Evolutionary conservation across 2,888 invertebrate genomes (phyloP), one percentile per base, ranked within the genome.

Genomic region (Dryomyza anilis): DNA sequence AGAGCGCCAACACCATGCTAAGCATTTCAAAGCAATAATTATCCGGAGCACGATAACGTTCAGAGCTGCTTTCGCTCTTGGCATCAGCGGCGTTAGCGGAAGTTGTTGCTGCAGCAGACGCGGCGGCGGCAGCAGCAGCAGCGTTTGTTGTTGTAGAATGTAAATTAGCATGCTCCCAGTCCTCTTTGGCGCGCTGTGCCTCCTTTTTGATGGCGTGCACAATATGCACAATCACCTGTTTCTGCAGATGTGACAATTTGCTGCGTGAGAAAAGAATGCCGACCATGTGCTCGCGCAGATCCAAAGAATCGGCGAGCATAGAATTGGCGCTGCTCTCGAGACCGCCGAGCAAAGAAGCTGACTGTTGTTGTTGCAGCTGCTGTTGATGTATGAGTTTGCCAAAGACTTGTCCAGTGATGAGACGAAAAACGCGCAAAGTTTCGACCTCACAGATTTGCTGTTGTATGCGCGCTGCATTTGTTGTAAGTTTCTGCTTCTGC

Each of bases 1-100:
- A 96, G 46, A 98, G 84, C 0, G 98, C 97, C 73, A 96, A 82
- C 23, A 88, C 96, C 92, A 97, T 92, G 4, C 96, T 96, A 23
- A 98, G 85, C 94, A 98, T 95, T 86, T 98, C 97, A 79, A 97
- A 98, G 84, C 97, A 97, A 82, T 96, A 98, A n/a, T 95, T 95
- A 81, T 98, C 97, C 2, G 80, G 72, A 56, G 82, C 72, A 70
- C 81, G 73, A 76, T 74, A 72, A 1, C 80, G 74, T 55, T 82
- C 83, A 55, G 78, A 75, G 27, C 75, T 76, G 27, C 71, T 71
- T 33, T 80, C 81, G 21, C 72, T 73, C 69, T 76, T 78, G 19
- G 73, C 73, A 64, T 69, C 81, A 8, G 68, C 71, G 5, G 46
- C 63, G 5, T 67, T 65, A 12, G 68, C 52, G 68, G 64, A 80